Evolutionary conservation across 1,140 invertebrate species (phyloP), one percentile per base, ranked within the genome.

Genomic region (Zaprionus camerounensis): DNA sequence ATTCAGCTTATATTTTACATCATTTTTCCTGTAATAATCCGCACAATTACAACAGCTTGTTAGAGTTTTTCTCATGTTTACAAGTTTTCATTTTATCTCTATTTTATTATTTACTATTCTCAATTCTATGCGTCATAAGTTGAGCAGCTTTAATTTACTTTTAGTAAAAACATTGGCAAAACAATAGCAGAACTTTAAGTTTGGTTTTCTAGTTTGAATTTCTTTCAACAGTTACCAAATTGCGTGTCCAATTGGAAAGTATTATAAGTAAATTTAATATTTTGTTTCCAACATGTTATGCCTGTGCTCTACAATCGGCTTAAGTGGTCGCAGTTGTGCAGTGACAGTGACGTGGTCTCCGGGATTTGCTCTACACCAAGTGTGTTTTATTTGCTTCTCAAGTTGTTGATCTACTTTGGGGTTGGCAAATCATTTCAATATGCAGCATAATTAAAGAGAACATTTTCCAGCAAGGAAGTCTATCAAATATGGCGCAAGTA

Each of bases 221-320:
- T 44, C 41, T 7, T 44, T 17, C 6, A 22, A 5, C 9, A 20
- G 46, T 24, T 51, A 4, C 13, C 20, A 12, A 12, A 51, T 13
- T 22, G 4, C 15, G 6, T n/a, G 11, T 73, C 31, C 63, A 73
- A 73, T 73, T 67, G 67, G 26, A 44, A 53, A 31, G 49, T 67
- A 59, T 73, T 56, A 67, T 61, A 61, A 44, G 34, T 22, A 22
- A 72, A 65, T 31, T 6, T 56, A 41, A 41, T 72, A 66, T 57
- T 36, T 3, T 9, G 17, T 51, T 59, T 26, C 2, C 5, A 15
- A 56, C 38, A 13, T 49, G 31, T 7, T 15, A 36, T 28, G 49
- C 9, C 28, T 38, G 38, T 41, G 3, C 67, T 31, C 22, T 24
- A 13, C 49, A 72, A 66, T 66, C 55, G 63, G 70, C 55, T 72